phyloP scores from a whole-genome alignment of 2,888 invertebrate genomes.

The Drosophila emarginata region DNA sequence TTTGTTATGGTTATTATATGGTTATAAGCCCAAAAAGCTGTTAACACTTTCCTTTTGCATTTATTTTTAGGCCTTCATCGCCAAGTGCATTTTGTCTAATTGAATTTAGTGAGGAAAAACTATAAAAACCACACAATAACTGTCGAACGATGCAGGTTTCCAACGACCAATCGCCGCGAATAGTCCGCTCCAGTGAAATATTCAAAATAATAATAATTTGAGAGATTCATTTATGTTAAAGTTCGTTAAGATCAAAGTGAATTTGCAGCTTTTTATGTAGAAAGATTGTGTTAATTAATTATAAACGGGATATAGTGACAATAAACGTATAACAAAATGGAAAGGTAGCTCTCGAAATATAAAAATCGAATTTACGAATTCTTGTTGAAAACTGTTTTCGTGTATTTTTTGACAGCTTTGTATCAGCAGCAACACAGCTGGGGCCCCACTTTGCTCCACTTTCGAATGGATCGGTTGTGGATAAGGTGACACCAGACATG shows the following conservation, averaged over 20 bases:
- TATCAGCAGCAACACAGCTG: constrained; percentile 61
- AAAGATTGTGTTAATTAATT: constrained; percentile 39
- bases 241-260: constrained; percentile 70
- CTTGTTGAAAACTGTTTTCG: not conserved
- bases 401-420: constrained; percentile 52
- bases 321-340: constrained; percentile 61
- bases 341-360: constrained; percentile 61
- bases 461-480: constrained; percentile 90
- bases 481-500: constrained; percentile 88
- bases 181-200: constrained; percentile 75
- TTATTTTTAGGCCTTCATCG: constrained; percentile 57
- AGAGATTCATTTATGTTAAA: constrained; percentile 58
- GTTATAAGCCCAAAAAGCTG: constrained; percentile 64
- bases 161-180: constrained; percentile 76
- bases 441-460: constrained; percentile 83
- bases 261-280: constrained; percentile 77
- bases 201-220: constrained; percentile 39
- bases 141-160: constrained; percentile 69
- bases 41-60: constrained; percentile 45
- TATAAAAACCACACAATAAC: constrained; percentile 66
- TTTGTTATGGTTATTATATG: constrained; percentile 45
- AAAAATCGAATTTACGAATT: not conserved
- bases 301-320: constrained; percentile 68
- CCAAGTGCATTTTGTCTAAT: constrained; percentile 53
- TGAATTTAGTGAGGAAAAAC: constrained; percentile 65